Evolutionary conservation across 2,888 invertebrate species (phyloP).

Genomic region (Cerastis rubricosa): DNA sequence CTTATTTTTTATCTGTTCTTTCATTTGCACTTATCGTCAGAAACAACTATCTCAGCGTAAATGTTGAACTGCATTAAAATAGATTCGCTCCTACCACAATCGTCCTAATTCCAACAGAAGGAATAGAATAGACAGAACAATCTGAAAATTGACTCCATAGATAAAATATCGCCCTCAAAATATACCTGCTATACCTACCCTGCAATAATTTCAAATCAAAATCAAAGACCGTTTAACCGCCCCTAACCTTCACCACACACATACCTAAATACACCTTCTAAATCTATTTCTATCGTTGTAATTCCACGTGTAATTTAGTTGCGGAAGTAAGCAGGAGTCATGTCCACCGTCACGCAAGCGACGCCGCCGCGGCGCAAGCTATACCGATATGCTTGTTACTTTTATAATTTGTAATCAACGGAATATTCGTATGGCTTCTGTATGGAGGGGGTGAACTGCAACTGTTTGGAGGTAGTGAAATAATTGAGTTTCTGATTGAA

Average conservation of each 20-base stretch:
- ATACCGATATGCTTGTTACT: constrained; percentile 65
- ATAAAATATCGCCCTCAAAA: neutral
- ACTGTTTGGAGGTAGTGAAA: constrained; percentile 1
- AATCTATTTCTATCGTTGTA: constrained; percentile 75
- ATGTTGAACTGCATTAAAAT: neutral
- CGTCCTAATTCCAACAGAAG: neutral
- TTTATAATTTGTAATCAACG: constrained; percentile 59
- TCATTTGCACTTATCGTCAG: neutral
- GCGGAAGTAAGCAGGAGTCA: constrained; percentile 84
- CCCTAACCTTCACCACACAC: constrained; percentile 53
- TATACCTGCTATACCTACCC: neutral
- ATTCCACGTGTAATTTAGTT: constrained; percentile 82
- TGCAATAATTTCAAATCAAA: constrained; percentile 16
- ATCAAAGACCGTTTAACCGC: constrained; percentile 29
- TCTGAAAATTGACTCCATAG: neutral
- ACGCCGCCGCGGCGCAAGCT: constrained; percentile 62
- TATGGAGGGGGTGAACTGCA: constrained; percentile 18
- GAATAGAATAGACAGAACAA: neutral
- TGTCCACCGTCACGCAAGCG: constrained; percentile 74
- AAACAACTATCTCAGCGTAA: neutral
- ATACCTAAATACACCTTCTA: constrained; percentile 54
- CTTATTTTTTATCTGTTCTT: neutral
- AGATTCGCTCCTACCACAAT: neutral
- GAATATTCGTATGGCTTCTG: constrained; percentile 52
- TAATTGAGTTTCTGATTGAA: constrained; percentile 35